These are phyloP conservation scores for zebrafish (Danio rerio) DNA, from an alignment of 2,113 vertebrate species.

Conservation along the genomic window GRCz12tu NC_133182.1:39200501-39201000, in stretches of 20 bases:
- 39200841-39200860: not conserved
- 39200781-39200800: not conserved
- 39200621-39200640: not conserved
- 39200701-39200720: too few species aligned
- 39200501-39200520: too few species aligned
- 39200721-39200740: too few species aligned
- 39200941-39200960: slow-evolving; percentile 5
- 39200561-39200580: not conserved
- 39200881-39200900: not conserved
- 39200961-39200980: slow-evolving; percentile 20
- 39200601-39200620: not conserved
- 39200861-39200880: not conserved
- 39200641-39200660: not conserved
- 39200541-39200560: not conserved
- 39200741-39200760: not conserved
- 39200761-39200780: not conserved
- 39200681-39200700: too few species aligned
- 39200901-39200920: slow-evolving; percentile 7
- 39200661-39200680: too few species aligned
- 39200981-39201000: slow-evolving; percentile 27
- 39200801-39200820: not conserved
- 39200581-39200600: not conserved
- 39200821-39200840: not conserved
- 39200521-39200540: not conserved
- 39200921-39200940: not conserved